These are phyloP conservation scores for Drosophila buzzatii DNA, from an alignment of 2,888 invertebrate species.

Conservation along the genomic window DNA sequence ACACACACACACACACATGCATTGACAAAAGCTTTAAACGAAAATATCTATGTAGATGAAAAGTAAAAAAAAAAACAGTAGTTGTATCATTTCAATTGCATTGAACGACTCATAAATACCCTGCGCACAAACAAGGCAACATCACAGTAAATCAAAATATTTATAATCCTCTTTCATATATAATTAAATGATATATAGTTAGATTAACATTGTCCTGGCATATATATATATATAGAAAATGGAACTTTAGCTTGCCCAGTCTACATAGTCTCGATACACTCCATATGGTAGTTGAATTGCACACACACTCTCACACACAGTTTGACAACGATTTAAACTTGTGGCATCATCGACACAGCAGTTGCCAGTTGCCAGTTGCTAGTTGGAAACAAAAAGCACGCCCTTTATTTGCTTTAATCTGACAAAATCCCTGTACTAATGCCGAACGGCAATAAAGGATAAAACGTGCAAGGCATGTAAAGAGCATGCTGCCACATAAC, in stretches of 20 bases:
- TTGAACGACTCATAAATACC: constrained; percentile 34
- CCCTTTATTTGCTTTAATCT: constrained; percentile 79
- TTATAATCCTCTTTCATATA: not conserved
- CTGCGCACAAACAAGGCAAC: constrained; percentile 14
- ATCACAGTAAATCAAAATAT: constrained; percentile 36
- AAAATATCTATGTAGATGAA: constrained; percentile 37
- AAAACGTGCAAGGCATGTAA: constrained; percentile 79
- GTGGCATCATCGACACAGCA: constrained; percentile 63
- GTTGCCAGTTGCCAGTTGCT: constrained; percentile 23
- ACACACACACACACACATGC: constrained; percentile 28
- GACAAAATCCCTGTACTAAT: constrained; percentile 77
- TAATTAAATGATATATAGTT: not conserved
- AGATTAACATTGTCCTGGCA: not conserved
- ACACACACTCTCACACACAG: constrained; percentile 15
- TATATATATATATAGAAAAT: no score
- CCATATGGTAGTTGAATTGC: constrained; percentile 19
- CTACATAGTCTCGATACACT: constrained; percentile 3
- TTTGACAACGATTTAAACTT: constrained; percentile 68
- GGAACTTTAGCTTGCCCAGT: not conserved
- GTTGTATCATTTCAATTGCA: constrained; percentile 6
- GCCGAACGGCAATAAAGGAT: constrained; percentile 82
- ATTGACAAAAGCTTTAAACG: constrained; percentile 37
- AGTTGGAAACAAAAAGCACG: constrained; percentile 72
- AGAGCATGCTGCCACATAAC: constrained; percentile 51
- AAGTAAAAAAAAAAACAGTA: constrained; percentile 25